Conservation (phyloP, 2,888 invertebrate species). For the Mechanitis messenoides region DNA sequence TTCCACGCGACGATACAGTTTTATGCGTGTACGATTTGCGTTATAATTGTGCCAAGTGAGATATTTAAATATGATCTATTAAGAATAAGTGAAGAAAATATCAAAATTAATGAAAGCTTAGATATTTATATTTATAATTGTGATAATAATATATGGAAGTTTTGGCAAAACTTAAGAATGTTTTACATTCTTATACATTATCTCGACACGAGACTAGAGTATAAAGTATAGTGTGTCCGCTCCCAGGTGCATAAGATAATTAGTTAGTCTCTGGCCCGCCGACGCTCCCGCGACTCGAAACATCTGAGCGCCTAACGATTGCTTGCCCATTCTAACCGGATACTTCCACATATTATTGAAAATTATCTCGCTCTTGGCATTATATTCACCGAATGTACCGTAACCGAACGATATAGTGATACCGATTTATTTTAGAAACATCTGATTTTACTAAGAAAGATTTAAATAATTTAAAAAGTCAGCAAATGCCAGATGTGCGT, state of each 20-base stretch:
- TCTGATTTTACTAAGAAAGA: slow-evolving; percentile 7
- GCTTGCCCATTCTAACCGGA: slow-evolving; percentile 27
- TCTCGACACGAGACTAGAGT: slow-evolving; percentile 35
- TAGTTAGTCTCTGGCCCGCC: slow-evolving; percentile 17
- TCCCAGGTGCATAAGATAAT: slow-evolving; percentile 22
- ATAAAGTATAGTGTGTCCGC: slow-evolving; percentile 34
- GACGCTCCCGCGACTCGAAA: slow-evolving; percentile 9
- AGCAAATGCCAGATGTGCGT: neutral
- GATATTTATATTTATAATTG: slow-evolving; percentile 72
- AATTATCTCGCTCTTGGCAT: slow-evolving; percentile 64
- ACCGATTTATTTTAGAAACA: slow-evolving; percentile 15
- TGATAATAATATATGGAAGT: slow-evolving; percentile 75
- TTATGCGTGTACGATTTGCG: slow-evolving; percentile 67
- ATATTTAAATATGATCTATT: slow-evolving; percentile 70
- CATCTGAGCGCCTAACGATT: slow-evolving; percentile 14
- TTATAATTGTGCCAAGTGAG: slow-evolving; percentile 75
- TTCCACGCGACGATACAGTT: slow-evolving; percentile 39
- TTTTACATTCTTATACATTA: slow-evolving; percentile 53
- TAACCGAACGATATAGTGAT: slow-evolving; percentile 22
- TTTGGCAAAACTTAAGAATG: slow-evolving; percentile 62
- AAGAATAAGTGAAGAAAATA: slow-evolving; percentile 73
- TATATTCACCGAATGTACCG: slow-evolving; percentile 30
- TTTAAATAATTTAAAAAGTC: slow-evolving; percentile 2
- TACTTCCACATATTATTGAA: slow-evolving; percentile 72
- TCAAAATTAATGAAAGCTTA: slow-evolving; percentile 72